phyloP scores from a whole-genome alignment of 2,113 vertebrate species.

The Cyrtonyx montezumae region DNA sequence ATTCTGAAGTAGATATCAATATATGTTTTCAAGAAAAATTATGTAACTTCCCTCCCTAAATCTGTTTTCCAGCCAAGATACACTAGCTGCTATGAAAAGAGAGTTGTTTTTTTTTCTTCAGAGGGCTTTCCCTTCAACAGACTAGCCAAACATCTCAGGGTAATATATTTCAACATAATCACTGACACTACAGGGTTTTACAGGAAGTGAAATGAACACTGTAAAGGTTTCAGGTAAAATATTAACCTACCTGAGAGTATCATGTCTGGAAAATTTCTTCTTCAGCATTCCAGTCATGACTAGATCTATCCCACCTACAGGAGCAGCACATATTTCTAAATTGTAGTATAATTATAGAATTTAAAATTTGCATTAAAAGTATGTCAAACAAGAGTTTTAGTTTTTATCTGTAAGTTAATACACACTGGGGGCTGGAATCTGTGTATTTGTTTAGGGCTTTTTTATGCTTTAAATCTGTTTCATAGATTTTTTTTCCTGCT shows the following conservation, averaged over 20 bases:
- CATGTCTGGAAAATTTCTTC: constrained; percentile 48
- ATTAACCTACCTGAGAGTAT: constrained; percentile 32
- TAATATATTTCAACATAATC: constrained; percentile 24
- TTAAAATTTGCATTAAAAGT: constrained; percentile 3
- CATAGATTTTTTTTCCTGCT: neutral
- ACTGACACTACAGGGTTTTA: neutral
- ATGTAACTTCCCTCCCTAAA: constrained; percentile 17
- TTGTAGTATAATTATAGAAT: neutral
- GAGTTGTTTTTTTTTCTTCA: neutral
- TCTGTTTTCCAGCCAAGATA: neutral
- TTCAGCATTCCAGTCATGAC: constrained; percentile 19
- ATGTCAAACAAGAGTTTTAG: neutral
- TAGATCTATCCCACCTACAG: neutral
- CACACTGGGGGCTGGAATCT: neutral
- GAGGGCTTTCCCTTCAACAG: neutral
- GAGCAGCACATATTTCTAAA: neutral
- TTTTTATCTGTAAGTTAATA: neutral
- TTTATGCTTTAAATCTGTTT: neutral
- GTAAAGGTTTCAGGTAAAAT: constrained; percentile 25
- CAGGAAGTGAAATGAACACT: constrained; percentile 7
- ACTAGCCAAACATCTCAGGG: neutral
- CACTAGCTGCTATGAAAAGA: neutral
- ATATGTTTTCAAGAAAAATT: constrained; percentile 22
- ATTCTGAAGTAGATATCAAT: neutral
- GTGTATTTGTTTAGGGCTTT: too few species aligned